phyloP scores from a whole-genome alignment of 1,140 invertebrate species.

The Tetramorium simillimum region DNA sequence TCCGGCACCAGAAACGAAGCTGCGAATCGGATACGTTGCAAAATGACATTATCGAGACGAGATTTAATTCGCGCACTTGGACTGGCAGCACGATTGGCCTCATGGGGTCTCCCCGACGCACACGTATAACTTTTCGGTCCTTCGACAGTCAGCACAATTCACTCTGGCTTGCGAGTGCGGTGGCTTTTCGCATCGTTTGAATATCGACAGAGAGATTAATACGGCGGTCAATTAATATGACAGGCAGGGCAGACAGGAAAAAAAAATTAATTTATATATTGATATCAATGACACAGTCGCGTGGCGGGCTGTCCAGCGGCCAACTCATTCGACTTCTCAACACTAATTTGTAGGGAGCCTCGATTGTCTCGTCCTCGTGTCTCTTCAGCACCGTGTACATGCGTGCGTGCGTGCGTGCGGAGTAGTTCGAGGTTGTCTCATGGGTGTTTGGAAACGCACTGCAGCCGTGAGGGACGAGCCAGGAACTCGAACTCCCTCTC shows the following conservation, averaged over 20 bases:
- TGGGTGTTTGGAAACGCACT: constrained; percentile 74
- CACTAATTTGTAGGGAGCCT: background rate
- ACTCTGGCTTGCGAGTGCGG: background rate
- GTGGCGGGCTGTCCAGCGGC: constrained; percentile 15
- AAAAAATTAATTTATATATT: constrained; percentile 7
- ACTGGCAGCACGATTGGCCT: constrained; percentile 30
- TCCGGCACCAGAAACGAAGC: background rate
- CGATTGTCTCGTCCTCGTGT: constrained; percentile 59
- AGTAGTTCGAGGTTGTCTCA: constrained; percentile 71
- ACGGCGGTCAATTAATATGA: background rate
- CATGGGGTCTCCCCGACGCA: background rate
- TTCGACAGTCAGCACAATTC: constrained; percentile 33
- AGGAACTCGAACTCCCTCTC: constrained; percentile 75
- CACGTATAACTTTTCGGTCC: constrained; percentile 20
- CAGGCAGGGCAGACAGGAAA: background rate
- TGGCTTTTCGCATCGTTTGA: background rate
- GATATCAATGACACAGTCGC: constrained; percentile 36
- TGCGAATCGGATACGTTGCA: background rate
- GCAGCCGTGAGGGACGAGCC: constrained; percentile 73
- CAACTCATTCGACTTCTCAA: constrained; percentile 2
- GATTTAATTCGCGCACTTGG: constrained; percentile 45
- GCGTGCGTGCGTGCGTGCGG: constrained; percentile 52
- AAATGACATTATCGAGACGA: constrained; percentile 12
- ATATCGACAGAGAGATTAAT: background rate
- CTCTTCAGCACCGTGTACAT: constrained; percentile 37